Conservation (phyloP, 2,113 vertebrate species). For the Nannospalax galili region DNA sequence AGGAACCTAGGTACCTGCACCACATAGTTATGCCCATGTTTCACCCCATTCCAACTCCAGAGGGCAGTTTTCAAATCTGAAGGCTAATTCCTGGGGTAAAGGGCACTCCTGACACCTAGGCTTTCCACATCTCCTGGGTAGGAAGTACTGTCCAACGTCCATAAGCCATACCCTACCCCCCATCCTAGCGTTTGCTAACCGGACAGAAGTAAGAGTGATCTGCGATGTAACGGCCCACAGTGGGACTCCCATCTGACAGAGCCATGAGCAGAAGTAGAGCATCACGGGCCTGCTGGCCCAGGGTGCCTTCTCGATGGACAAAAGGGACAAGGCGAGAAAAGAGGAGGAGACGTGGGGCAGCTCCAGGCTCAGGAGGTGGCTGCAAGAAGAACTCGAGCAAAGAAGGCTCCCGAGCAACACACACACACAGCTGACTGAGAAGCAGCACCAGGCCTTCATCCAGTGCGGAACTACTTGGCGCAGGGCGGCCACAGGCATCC, state of each 20-base stretch:
- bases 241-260: constrained; percentile 90
- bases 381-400: constrained; percentile 95
- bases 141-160: background rate
- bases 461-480: constrained; percentile 81
- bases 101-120: background rate
- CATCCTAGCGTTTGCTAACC: constrained; percentile 84
- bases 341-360: constrained; percentile 92
- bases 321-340: constrained; percentile 98
- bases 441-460: constrained; percentile 95
- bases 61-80: constrained; percentile 33
- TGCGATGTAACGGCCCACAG: constrained; percentile 92
- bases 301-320: constrained; percentile 95
- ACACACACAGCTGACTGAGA: constrained; percentile 96
- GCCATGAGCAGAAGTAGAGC: constrained; percentile 98
- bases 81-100: background rate
- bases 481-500: constrained; percentile 89
- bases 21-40: background rate
- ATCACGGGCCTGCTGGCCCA: constrained; percentile 96
- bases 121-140: background rate
- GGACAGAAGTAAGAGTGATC: constrained; percentile 99
- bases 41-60: constrained; percentile 10
- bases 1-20: constrained; percentile 11
- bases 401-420: constrained; percentile 92
- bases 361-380: constrained; percentile 88
- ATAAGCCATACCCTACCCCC: constrained; percentile 19